These are phyloP conservation scores for Karalla daura DNA, from an alignment of 2,797 vertebrate genomes.

Conservation along the genomic window DNA sequence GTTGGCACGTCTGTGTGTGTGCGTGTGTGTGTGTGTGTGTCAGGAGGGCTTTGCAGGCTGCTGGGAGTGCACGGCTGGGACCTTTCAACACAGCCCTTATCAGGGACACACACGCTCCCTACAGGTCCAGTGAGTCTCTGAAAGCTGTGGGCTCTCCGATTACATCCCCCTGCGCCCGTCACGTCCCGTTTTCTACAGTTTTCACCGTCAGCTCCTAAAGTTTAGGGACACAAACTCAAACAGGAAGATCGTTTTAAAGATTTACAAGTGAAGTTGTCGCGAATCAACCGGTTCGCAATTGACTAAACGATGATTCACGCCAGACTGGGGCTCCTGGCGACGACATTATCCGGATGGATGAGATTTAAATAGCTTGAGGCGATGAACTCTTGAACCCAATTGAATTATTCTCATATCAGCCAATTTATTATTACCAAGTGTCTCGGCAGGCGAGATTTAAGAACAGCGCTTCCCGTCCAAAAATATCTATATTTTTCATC, in stretches of 20 bases:
- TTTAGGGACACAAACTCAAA: conserved; percentile 10
- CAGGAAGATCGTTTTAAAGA: conserved; percentile 18
- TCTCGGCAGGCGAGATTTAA: conserved; percentile 10
- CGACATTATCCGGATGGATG: conserved; percentile 19
- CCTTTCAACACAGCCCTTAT: conserved; percentile 61
- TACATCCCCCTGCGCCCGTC: conserved; percentile 23
- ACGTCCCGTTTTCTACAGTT: conserved; percentile 20
- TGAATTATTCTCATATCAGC: conserved; percentile 27
- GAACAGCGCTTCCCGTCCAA: background rate
- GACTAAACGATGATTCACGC: conserved; percentile 9
- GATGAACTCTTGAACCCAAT: conserved; percentile 34
- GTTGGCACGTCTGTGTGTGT: conserved; percentile 8
- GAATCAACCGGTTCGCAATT: conserved; percentile 13
- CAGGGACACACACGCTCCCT: conserved; percentile 39
- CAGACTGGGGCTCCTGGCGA: background rate
- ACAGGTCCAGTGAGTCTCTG: conserved; percentile 21
- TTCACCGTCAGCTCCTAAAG: conserved; percentile 7
- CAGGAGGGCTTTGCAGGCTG: conserved; percentile 28
- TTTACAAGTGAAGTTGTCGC: background rate
- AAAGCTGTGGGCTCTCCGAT: conserved; percentile 23
- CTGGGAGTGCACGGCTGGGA: conserved; percentile 33
- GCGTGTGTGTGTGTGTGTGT: conserved; percentile 13
- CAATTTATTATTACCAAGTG: conserved; percentile 2
- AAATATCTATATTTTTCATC: conserved; percentile 8
- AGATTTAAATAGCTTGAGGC: conserved; percentile 30